Evolutionary conservation across 2,113 vertebrate genomes (phyloP).

Genomic region (Platichthys flesus): DNA sequence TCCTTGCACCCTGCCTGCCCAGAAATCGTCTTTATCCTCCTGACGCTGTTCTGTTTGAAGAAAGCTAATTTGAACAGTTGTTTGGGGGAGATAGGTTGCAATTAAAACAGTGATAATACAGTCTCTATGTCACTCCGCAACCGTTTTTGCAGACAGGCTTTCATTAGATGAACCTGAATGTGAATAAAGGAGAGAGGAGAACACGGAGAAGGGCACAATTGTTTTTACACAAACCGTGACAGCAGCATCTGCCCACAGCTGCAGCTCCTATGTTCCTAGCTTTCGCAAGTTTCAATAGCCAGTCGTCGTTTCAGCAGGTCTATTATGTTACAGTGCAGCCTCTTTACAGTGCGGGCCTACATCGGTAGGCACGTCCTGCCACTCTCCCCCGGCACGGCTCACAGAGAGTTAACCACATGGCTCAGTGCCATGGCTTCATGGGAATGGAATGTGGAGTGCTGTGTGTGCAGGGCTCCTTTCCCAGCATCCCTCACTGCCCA

Average conservation of each 20-base stretch:
- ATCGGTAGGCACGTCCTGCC: constrained; percentile 57
- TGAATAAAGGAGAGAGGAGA: constrained; percentile 46
- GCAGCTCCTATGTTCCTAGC: constrained; percentile 37
- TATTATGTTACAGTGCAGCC: constrained; percentile 47
- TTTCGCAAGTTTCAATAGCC: constrained; percentile 44
- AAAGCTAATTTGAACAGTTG: constrained; percentile 43
- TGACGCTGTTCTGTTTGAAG: constrained; percentile 36
- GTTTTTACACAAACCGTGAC: constrained; percentile 58
- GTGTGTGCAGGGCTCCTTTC: constrained; percentile 87
- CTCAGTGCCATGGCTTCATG: constrained; percentile 87
- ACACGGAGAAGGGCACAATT: constrained; percentile 50
- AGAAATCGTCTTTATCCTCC: constrained; percentile 35
- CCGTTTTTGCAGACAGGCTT: constrained; percentile 45
- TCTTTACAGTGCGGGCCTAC: constrained; percentile 37
- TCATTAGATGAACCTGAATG: constrained; percentile 57
- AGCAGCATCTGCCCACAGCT: constrained; percentile 58
- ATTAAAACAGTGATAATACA: constrained; percentile 41
- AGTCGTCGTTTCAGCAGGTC: constrained; percentile 58
- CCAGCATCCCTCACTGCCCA: constrained; percentile 89
- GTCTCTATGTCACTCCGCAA: constrained; percentile 37
- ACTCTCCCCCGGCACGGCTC: constrained; percentile 48
- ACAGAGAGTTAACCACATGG: constrained; percentile 78
- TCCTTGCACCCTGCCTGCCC: constrained; percentile 45
- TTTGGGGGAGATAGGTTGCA: constrained; percentile 18
- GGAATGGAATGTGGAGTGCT: constrained; percentile 96